Conservation (phyloP, 2,797 vertebrate genomes). For the Peromyscus melanophrys region DNA sequence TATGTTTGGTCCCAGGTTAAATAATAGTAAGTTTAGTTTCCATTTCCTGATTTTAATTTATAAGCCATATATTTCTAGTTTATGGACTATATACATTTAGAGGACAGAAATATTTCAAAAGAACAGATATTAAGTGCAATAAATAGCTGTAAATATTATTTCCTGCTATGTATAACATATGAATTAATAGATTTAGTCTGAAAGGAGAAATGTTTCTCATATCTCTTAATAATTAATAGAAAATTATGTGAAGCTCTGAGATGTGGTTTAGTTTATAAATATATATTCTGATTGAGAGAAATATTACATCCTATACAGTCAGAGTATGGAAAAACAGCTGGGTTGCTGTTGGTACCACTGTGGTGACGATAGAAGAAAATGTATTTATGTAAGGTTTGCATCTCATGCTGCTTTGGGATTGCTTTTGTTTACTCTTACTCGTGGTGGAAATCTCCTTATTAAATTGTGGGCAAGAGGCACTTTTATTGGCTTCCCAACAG, state of each 20-base stretch:
- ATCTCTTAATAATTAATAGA: constrained; percentile 52
- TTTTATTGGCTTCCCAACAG: constrained; percentile 65
- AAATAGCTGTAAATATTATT: background rate
- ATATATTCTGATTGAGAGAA: constrained; percentile 58
- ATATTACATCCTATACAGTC: constrained; percentile 34
- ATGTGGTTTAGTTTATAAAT: constrained; percentile 38
- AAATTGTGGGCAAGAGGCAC: constrained; percentile 61
- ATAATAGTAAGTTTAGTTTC: constrained; percentile 61
- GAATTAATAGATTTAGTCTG: constrained; percentile 58
- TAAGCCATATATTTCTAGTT: constrained; percentile 1
- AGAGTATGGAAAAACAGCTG: constrained; percentile 10
- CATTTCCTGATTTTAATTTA: constrained; percentile 66
- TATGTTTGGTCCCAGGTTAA: constrained; percentile 27
- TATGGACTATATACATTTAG: background rate
- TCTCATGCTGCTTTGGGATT: constrained; percentile 42
- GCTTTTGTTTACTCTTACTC: constrained; percentile 75
- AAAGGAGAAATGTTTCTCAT: constrained; percentile 61
- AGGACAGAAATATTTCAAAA: constrained; percentile 15
- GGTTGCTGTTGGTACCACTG: constrained; percentile 21
- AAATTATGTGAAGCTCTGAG: constrained; percentile 7
- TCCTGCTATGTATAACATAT: background rate
- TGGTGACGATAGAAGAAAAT: constrained; percentile 45
- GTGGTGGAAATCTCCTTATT: constrained; percentile 70
- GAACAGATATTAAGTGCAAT: background rate
- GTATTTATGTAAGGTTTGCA: background rate